phyloP scores from a whole-genome alignment of 2,888 invertebrate species.

The Calameuta filiformis region DNA sequence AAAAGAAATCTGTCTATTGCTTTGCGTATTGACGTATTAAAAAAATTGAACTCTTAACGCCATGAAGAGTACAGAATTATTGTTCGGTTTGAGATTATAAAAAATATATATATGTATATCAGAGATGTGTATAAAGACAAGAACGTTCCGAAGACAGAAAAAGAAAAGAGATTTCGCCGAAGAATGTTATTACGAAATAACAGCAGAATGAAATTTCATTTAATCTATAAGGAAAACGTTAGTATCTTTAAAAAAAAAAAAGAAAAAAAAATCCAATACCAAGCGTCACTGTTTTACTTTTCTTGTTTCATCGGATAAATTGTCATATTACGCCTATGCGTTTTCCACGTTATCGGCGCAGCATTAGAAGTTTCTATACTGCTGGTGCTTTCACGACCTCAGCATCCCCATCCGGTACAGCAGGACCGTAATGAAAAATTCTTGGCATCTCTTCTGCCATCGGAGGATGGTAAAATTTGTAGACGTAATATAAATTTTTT shows the following conservation, averaged over 20 bases:
- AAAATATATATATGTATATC: not conserved
- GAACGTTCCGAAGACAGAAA: not conserved
- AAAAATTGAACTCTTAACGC: not conserved
- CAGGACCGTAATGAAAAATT: not conserved
- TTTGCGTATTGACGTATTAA: not conserved
- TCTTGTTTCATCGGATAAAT: not conserved
- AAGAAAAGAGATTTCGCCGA: not conserved
- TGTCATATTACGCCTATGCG: not conserved
- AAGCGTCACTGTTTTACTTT: too few relatives aligned
- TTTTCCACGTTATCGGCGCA: not conserved
- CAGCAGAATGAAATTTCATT: not conserved
- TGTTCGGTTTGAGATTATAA: not conserved
- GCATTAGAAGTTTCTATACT: not conserved
- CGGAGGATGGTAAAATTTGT: not conserved
- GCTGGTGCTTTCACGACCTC: not conserved
- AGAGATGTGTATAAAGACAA: not conserved
- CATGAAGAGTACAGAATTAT: not conserved
- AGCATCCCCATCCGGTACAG: not conserved
- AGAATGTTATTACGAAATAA: not conserved
- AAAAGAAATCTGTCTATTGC: not conserved
- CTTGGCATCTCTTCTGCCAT: not conserved
- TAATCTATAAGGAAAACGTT: not conserved
- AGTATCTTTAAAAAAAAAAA: too few relatives aligned
- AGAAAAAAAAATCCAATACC: too few relatives aligned
- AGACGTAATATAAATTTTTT: conserved; percentile 13